Base-by-base conservation (phyloP, 1,140 invertebrate genomes). In the Amyelois transitella region DNA sequence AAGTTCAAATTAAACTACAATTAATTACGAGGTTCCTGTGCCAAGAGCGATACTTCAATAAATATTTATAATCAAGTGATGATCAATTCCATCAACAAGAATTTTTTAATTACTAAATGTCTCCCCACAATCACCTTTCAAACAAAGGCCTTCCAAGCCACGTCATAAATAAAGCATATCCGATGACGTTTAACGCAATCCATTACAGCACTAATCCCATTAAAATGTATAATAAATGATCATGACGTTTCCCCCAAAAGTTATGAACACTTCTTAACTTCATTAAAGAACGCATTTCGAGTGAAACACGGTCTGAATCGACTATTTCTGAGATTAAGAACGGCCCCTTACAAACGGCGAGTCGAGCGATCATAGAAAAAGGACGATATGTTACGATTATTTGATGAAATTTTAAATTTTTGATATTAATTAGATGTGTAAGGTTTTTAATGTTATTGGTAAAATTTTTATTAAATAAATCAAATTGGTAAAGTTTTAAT, bases 221-320 rank as follows among this genome's bases (percentile, higher is more conserved):
- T 69, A 66, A 58, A 20, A 51, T 58, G 38, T 51, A 49, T 66
- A 61, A 66, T 66, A 66, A 69, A 69, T 62, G 63, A 59, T 52
- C 44, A 50, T 21, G 66, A 57, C 66, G 49, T 55, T 44, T 32
- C 48, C 55, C 60, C 53, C 45, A 59, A 53, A 59, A 66, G 56
- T 64, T 66, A 66, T 66, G 60, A 69, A 68, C 53, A 69, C 55
- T 68, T 70, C 63, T 66, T 64, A 72, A 76, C 58, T 80, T 77
- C 74, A 80, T 80, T 74, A 76, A 61, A 66, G 56, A 64, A 61
- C 62, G 61, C 44, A 64, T 64, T 71, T 67, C 64, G 48, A 53
- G 28, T 49, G 53, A 62, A 69, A 67, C 74, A 64, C 60, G 51
- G 62, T 72, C 66, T 56, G 49, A 64, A 60, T 68, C 60, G 62